Conservation (phyloP, 64 coral and sea anemone genomes). For the Acropora tenuis region DNA sequence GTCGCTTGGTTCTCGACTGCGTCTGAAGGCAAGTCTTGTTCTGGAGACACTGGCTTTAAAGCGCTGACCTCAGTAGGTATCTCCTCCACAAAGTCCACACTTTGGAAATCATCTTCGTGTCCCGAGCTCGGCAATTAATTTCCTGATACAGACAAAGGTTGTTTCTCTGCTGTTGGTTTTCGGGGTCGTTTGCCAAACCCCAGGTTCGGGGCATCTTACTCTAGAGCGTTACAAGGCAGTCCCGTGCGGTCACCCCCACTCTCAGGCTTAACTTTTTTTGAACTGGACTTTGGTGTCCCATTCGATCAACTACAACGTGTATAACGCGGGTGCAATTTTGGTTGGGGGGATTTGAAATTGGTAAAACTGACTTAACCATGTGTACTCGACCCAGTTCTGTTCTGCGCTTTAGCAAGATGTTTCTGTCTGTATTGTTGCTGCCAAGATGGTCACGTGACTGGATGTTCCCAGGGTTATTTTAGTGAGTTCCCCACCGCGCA, state of each 20-base stretch:
- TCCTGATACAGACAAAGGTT: neutral
- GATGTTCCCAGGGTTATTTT: neutral
- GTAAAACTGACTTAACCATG: conserved; percentile 37
- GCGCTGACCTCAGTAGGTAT: neutral
- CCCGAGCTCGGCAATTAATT: neutral
- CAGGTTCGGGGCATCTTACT: neutral
- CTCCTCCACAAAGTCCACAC: neutral
- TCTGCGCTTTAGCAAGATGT: conserved; percentile 28
- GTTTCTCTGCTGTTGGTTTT: neutral
- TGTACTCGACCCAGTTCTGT: conserved; percentile 36
- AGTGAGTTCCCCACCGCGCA: neutral
- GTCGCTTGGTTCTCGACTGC: neutral
- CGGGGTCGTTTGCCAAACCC: neutral
- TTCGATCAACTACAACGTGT: too few species aligned
- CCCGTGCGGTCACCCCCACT: too few species aligned
- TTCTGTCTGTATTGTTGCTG: conserved; percentile 23
- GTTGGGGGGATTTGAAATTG: neutral
- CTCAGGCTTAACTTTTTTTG: too few species aligned
- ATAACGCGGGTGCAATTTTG: neutral
- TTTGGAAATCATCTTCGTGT: neutral
- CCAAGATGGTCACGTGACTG: conserved; percentile 5
- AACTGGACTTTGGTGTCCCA: too few species aligned
- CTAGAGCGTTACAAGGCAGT: too few species aligned
- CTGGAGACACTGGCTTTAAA: neutral
- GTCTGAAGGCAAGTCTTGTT: neutral